Percentiles rank a stretch among this genome's conserved stretches.
Conservation (phyloP, 2,113 vertebrate species). For the Catharus bicknelli region DNA sequence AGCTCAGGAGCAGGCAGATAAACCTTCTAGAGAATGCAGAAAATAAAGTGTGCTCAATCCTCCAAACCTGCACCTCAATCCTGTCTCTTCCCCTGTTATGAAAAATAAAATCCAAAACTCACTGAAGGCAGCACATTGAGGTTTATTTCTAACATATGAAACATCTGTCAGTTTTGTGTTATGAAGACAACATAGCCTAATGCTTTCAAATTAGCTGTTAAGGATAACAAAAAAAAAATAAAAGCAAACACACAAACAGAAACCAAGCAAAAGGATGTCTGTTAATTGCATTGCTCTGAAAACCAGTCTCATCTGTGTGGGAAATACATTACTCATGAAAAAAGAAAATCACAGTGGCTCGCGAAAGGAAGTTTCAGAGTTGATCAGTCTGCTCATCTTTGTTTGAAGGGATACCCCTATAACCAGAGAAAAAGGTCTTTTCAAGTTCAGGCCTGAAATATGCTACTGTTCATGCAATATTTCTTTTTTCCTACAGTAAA, state of each 20-base stretch:
- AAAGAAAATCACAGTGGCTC: slow-evolving; percentile 28
- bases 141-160: not conserved
- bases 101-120: not conserved
- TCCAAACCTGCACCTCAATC: not conserved
- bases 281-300: not conserved
- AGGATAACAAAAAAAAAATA: not conserved
- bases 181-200: not conserved
- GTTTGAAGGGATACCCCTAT: not conserved
- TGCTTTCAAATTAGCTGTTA: slow-evolving; percentile 26
- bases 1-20: not conserved
- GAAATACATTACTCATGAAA: not conserved
- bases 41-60: too few species aligned
- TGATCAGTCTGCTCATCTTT: not conserved
- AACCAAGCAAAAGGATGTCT: not conserved
- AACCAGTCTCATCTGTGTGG: not conserved
- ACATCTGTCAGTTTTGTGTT: not conserved
- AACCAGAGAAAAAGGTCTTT: not conserved
- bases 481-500: not conserved
- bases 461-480: not conserved
- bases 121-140: not conserved
- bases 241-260: not conserved
- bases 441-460: slow-evolving; percentile 17
- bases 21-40: not conserved
- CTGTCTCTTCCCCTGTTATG: not conserved
- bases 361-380: not conserved